Conservation (phyloP, 2,797 vertebrate species). For the Peromyscus attwateri region DNA sequence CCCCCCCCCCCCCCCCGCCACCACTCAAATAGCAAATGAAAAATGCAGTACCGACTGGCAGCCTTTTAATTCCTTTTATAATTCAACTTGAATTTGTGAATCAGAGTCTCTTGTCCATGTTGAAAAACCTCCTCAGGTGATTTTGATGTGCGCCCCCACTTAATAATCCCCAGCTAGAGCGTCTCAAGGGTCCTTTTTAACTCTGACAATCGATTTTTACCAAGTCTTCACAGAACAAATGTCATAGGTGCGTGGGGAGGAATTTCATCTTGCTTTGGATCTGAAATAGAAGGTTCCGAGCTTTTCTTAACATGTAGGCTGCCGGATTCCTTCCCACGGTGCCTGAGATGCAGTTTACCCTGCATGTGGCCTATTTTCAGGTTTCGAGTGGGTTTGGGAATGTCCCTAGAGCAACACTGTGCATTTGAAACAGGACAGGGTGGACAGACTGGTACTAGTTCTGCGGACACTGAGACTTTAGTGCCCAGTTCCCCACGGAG, state of each 20-base stretch:
- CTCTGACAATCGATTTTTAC: slow-evolving; percentile 52
- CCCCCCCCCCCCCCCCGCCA: too few relatives aligned
- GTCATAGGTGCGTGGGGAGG: slow-evolving; percentile 52
- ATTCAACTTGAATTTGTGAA: slow-evolving; percentile 12
- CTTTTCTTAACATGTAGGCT: slow-evolving; percentile 27
- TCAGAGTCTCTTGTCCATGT: background rate
- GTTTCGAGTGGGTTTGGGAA: background rate
- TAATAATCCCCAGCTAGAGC: slow-evolving; percentile 15
- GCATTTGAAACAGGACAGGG: background rate
- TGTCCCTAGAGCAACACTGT: background rate
- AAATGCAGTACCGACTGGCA: background rate
- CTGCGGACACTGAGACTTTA: slow-evolving; percentile 79
- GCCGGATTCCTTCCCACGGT: background rate
- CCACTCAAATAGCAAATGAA: background rate
- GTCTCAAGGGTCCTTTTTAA: slow-evolving; percentile 14
- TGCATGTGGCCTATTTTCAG: background rate
- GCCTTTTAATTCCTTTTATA: slow-evolving; percentile 31
- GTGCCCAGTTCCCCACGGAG: slow-evolving; percentile 80
- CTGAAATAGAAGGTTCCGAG: slow-evolving; percentile 37
- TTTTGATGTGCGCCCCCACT: slow-evolving; percentile 57
- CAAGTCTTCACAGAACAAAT: slow-evolving; percentile 52
- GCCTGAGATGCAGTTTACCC: slow-evolving; percentile 10
- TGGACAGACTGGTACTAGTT: background rate
- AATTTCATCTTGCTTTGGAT: slow-evolving; percentile 36
- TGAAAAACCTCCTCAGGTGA: slow-evolving; percentile 64